Evolutionary conservation across 2,888 invertebrate species (phyloP).

Genomic region (Strigamia transsilvanica): DNA sequence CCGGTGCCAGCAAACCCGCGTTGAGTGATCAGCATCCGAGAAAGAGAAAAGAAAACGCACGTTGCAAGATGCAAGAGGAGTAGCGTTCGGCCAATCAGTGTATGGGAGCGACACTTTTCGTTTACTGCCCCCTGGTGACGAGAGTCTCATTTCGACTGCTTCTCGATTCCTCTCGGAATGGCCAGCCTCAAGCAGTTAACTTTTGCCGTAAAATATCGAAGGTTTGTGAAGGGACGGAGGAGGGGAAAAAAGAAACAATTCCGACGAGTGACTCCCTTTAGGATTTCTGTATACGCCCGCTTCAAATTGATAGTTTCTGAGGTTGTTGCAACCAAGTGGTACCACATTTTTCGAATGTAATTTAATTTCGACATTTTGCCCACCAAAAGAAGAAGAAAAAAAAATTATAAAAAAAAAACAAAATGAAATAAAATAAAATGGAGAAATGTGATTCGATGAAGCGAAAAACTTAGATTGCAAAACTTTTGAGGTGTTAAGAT

Average conservation of each 20-base stretch:
- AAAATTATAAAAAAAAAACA: not conserved
- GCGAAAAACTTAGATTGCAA: not conserved
- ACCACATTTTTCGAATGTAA: constrained; percentile 4
- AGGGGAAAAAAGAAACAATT: constrained; percentile 8
- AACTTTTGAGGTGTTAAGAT: not conserved
- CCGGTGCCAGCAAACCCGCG: not conserved
- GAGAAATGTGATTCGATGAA: not conserved
- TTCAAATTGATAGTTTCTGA: constrained; percentile 23
- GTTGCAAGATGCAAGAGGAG: no score
- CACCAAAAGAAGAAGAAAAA: no score
- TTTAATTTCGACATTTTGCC: not conserved
- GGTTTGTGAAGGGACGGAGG: not conserved
- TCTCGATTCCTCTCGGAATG: constrained; percentile 21
- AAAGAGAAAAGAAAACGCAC: not conserved
- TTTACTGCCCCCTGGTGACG: constrained; percentile 26
- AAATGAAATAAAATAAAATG: not conserved
- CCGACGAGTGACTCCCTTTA: constrained; percentile 16
- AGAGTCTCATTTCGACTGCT: constrained; percentile 21
- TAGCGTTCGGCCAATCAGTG: constrained; percentile 14
- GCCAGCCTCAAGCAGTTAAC: constrained; percentile 26
- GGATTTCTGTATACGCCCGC: not conserved
- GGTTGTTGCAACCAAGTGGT: not conserved
- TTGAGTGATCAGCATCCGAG: constrained; percentile 5
- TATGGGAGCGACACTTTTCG: constrained; percentile 18
- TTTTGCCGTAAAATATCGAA: constrained; percentile 20